Evolutionary conservation across 1,140 invertebrate species (phyloP), one percentile per base, ranked within the genome.

Genomic region (Eumeta japonica): DNA sequence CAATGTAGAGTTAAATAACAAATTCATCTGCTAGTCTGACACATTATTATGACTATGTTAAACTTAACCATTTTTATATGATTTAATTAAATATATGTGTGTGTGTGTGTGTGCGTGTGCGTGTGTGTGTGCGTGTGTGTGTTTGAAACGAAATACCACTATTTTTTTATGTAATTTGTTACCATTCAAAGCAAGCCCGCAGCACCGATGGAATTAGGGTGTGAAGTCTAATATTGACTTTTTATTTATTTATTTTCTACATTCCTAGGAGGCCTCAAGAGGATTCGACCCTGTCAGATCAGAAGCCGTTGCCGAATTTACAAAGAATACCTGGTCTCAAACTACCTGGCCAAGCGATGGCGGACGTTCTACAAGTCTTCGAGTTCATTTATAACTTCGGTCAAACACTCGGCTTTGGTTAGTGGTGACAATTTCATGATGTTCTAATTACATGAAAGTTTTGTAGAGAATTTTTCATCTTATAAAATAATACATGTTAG

Each of bases 361-460:
- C 90, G 2, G 92, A 97, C 72, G 78, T 89, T 20, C 78, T 97
- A 3, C 95, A 97, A 89, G 88, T 94, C 2, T 90, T 90, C 58
- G 94, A 98, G 76, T 98, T 98, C 66, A 77, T 96, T 30, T 89
- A 95, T 53, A 97, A 95, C 65, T 98, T 97, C 62, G 92, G 91
- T 15, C 89, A 93, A 67, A 92, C 92, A 0, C 76, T 98, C 7
- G 92, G 92, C 28, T 95, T 96, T 58, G 89, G 88, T 90, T 63
- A 82, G 80, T n/a, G n/a, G n/a, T n/a, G n/a, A n/a, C n/a, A n/a
- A n/a, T 60, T 3, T 35, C n/a, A 24, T 7, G n/a, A 7, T n/a
- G n/a, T 3, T 33, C n/a, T n/a, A n/a, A n/a, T n/a, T n/a, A n/a
- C n/a, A n/a, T n/a, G n/a, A n/a, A n/a, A n/a, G n/a, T n/a, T n/a